phyloP scores from a whole-genome alignment of 92 coral and sea anemone genomes.

The Porites lobata region DNA sequence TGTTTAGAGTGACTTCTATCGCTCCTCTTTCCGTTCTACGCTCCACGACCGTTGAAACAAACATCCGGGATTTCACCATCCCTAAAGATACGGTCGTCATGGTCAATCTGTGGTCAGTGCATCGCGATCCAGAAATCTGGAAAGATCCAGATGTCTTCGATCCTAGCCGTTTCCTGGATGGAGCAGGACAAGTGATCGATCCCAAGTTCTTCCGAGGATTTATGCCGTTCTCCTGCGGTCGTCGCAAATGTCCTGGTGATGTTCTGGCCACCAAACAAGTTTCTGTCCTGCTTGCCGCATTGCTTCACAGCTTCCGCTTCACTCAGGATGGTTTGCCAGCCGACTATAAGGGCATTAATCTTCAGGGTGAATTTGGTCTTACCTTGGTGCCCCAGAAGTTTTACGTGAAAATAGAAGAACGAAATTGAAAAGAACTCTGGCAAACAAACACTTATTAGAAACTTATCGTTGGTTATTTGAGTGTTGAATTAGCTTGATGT shows the following conservation, averaged over 20 bases:
- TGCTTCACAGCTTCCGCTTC: constrained; percentile 54
- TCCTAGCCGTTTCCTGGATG: constrained; percentile 81
- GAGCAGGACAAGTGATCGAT: constrained; percentile 47
- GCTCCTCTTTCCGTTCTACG: constrained; percentile 77
- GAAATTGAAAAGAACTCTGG: constrained; percentile 11
- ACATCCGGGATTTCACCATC: constrained; percentile 67
- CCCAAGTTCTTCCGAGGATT: constrained; percentile 45
- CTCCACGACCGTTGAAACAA: constrained; percentile 71
- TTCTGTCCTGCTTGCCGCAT: constrained; percentile 30
- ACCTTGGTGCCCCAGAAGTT: constrained; percentile 24
- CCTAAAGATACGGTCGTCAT: constrained; percentile 84
- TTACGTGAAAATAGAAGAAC: constrained; percentile 41
- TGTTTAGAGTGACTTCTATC: constrained; percentile 66
- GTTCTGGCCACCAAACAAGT: constrained; percentile 31
- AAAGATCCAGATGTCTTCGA: constrained; percentile 82
- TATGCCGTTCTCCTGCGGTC: constrained; percentile 62
- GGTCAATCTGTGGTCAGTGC: constrained; percentile 82
- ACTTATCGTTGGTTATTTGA: neutral
- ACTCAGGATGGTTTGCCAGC: constrained; percentile 58
- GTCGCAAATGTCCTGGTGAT: constrained; percentile 65
- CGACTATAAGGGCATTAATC: constrained; percentile 53
- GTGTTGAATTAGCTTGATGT: neutral
- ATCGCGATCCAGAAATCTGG: constrained; percentile 65
- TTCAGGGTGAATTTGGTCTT: constrained; percentile 40
- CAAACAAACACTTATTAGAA: neutral